Base-by-base conservation (phyloP, 2,113 vertebrate genomes). In the Tragulus kanchil region DNA sequence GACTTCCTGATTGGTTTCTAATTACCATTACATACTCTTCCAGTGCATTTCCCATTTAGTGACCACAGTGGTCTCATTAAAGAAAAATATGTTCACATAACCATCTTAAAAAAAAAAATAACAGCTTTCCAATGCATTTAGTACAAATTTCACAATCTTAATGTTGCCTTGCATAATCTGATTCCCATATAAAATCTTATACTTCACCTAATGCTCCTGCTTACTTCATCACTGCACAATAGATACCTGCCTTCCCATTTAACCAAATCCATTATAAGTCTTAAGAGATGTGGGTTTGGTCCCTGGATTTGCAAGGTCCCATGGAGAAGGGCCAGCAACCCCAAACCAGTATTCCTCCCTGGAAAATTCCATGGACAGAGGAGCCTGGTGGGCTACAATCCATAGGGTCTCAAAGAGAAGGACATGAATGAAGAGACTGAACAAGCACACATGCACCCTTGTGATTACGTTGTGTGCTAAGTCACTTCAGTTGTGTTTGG, bases 11-110 rank as follows among this genome's bases (percentile, higher is more conserved):
- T 13, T n/a, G 23, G 12, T 73, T 93, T 81, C 15, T 48, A 56
- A 61, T 56, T 36, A 73, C 23, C 36, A 31, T 56, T 56, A 56
- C 15, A 8, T 36, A 64, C 3, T 85, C 71, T 96, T 93, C 64
- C 56, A 93, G 83, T 19, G 62, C 15, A 81, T 90, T 81, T 90
- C n/a, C 71, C 36, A 93, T n/a, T 93, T 93, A 85, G 16, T 85
- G 81, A 90, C 56, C 71, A 90, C 62, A 85, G 36, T 81, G 16
- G 45, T 64, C n/a, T 93, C 71, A 71, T 81, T 73, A 81, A 85
- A 93, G 71, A 62, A 85, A 96, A 90, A 42, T 58, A 71, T 50
- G 21, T 81, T 85, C 28, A 81, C 36, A 19, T 14, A 21, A 45
- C 16, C 21, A 58, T 81, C 64, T 64, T 86, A 81, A 90, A 90